These are phyloP conservation scores for Tetanocera ferruginea DNA, from an alignment of 2,888 invertebrate genomes.

Conservation along the genomic window DNA sequence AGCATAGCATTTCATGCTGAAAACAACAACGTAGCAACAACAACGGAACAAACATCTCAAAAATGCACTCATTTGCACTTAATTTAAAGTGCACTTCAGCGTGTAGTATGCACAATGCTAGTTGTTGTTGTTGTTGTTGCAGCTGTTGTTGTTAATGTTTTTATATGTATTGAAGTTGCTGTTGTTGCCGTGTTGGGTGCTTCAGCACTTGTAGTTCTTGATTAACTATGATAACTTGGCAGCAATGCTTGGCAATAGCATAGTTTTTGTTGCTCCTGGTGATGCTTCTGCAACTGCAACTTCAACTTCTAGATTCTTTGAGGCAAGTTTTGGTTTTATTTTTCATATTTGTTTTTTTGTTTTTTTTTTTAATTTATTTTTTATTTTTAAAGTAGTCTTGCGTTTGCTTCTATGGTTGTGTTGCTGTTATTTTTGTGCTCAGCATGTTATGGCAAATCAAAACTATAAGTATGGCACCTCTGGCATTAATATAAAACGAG, in stretches of 20 bases:
- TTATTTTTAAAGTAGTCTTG: neutral
- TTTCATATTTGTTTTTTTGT: neutral
- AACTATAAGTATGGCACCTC: neutral
- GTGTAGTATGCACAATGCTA: neutral
- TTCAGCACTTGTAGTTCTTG: neutral
- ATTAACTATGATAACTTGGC: neutral
- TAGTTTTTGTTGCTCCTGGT: too few relatives aligned
- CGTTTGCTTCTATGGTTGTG: neutral
- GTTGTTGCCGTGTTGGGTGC: too few relatives aligned
- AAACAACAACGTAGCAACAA: slow-evolving; percentile 4
- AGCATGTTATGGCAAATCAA: neutral
- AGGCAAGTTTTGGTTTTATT: neutral
- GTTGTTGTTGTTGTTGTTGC: too few relatives aligned
- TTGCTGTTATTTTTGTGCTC: too few relatives aligned
- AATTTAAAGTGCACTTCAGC: neutral
- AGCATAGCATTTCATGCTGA: neutral
- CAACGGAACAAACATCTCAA: neutral
- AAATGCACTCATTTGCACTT: slow-evolving; percentile 8
- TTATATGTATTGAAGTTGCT: too few relatives aligned
- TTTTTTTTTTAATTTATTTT: neutral
- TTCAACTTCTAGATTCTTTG: neutral
- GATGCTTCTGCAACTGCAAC: too few relatives aligned
- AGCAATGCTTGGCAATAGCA: neutral
- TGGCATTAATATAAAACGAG: neutral
- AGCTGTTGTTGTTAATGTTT: too few relatives aligned